Evolutionary conservation across 2,888 invertebrate genomes (phyloP), one percentile per base, ranked within the genome.

Genomic region (Conistra vaccinii): DNA sequence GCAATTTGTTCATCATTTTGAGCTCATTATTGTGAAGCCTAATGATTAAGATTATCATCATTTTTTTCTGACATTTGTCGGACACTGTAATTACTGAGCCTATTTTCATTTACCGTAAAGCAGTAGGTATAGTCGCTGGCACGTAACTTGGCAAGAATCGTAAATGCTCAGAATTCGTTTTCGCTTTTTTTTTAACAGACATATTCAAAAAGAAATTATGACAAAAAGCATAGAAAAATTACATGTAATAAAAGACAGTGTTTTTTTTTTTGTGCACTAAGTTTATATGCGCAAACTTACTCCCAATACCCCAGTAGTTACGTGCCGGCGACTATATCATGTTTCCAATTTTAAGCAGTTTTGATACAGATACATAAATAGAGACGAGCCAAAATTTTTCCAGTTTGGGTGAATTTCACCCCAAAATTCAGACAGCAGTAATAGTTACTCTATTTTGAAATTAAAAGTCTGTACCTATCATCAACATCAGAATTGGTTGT

Each of bases 1-100:
- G 48, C 6, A 42, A 78, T 61, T 78, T 61, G 2, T 3, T 12
- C 7, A n/a, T 55, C 7, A 39, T 55, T 68, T 62, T 10, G 7
- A 20, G 20, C 5, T 76, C 20, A 69, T 76, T 69, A 26, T 3
- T 29, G 10, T 14, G 17, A 76, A 32, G 26, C 3, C 26, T 14
- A 42, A 57, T 39, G 0, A 23, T 29, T 57, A 17, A 17, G 6
- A 55, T 55, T 14, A 23, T 3, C 7, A n/a, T 29, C 2, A 10
- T 51, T 58, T 75, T 32, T 69, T 14, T 26, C 4, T 70, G 6
- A 14, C 26, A 1, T 45, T 42, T 9, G 7, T 7, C 6, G 7
- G 7, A 55, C 1, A 26, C 14, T 5, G 1, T 12, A 2, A 70
- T 70, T 17, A 45, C 0, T 29, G 5, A 29, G 53, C 26, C 57